These are phyloP conservation scores for Callospermophilus lateralis DNA, from an alignment of 2,113 vertebrate species.

Conservation along the genomic window DNA sequence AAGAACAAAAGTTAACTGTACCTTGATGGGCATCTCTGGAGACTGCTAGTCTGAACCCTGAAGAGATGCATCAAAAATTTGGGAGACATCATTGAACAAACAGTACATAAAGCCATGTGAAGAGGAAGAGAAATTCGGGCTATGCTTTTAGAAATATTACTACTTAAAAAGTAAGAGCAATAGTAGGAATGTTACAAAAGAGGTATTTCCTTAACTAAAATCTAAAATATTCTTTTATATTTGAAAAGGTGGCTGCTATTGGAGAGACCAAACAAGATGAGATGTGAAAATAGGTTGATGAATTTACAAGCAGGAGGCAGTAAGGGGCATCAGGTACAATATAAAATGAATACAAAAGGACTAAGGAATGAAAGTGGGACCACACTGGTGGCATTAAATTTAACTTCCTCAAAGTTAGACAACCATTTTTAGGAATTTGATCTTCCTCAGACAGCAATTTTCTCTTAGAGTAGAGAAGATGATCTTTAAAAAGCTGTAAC, in stretches of 20 bases:
- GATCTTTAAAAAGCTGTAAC: not conserved
- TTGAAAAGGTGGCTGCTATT: not conserved
- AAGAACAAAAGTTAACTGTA: not conserved
- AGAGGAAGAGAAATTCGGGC: not conserved
- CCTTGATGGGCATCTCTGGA: not conserved
- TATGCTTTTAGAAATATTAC: not conserved
- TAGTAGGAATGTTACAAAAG: not conserved
- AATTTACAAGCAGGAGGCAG: not conserved
- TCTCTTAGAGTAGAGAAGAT: not conserved
- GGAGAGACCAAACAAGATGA: constrained; percentile 4
- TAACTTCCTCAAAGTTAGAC: not conserved
- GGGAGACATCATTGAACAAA: not conserved
- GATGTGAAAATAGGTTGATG: not conserved
- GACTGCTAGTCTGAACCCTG: not conserved
- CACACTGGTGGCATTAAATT: not conserved
- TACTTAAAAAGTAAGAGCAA: not conserved
- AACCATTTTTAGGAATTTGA: not conserved
- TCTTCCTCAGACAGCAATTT: not conserved
- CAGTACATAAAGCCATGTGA: not conserved
- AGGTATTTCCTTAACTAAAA: not conserved
- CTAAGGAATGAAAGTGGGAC: not conserved
- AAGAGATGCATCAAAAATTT: not conserved
- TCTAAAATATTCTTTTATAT: not conserved
- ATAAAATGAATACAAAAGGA: not conserved
- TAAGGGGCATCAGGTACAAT: not conserved